Evolutionary conservation across 64 coral and sea anemone species (phyloP), one percentile per base, ranked within the genome.

Genomic region (Hydrozoanthus tunicans): DNA sequence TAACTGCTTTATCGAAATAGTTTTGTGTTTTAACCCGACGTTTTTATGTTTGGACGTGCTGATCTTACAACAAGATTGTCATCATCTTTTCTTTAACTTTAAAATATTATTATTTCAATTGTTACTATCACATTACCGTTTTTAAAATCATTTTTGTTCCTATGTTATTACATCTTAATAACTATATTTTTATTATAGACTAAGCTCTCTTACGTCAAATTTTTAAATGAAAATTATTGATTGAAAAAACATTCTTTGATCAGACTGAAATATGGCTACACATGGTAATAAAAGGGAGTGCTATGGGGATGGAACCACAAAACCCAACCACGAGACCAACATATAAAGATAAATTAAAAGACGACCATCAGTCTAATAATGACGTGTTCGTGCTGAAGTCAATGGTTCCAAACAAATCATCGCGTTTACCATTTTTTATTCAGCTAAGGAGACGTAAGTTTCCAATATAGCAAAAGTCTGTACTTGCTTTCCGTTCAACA

Each of bases 221-320:
- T 13, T 55, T 10, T 9, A 77, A 53, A 17, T 77, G 27, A 27
- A 26, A 12, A 13, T 4, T 10, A 12, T 12, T 77, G 27, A 53
- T 77, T 14, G 73, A 5, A 79, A n/a, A 9, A 12, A 5, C 24
- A 24, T 2, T 24, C 14, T 59, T 20, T 79, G 8, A 59, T 13
- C 56, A 79, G 77, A 79, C 77, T 24, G 77, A 79, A n/a, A 12
- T 79, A 59, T 58, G 77, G 77, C 55, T 79, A 3, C 77, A 79
- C 51, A 6, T 79, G 53, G 77, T 79, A n/a, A 79, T 79, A 79
- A 58, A 79, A n/a, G 56, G 56, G 20, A 79, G 77, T 59, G 55
- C 56, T n/a, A 79, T 24, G 53, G 77, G 77, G 32, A 43, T 43
- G 32, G 32, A 43, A 2, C 32, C 32, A 43, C 32, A 43, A n/a